phyloP scores from a whole-genome alignment of 2,113 vertebrate genomes.

The Rafetus swinhoei region DNA sequence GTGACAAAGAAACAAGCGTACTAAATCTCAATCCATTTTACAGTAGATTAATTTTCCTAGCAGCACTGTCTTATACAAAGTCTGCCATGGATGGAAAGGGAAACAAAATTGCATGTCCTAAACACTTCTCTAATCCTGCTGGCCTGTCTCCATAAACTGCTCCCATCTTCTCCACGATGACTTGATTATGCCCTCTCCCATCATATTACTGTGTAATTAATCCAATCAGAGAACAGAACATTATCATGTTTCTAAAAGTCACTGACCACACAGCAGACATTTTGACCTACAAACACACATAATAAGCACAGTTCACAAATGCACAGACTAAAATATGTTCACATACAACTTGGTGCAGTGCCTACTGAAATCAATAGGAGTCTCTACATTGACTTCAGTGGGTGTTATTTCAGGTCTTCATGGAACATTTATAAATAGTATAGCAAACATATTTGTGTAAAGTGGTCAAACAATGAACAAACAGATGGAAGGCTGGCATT shows the following conservation, averaged over 20 bases:
- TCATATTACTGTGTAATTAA: neutral
- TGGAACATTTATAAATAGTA: rapidly evolving
- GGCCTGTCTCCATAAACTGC: neutral
- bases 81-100: neutral
- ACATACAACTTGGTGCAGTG: rapidly evolving
- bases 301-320: neutral
- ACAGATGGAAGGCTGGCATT: rapidly evolving
- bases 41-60: neutral
- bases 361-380: neutral
- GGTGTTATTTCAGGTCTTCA: rapidly evolving
- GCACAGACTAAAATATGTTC: neutral
- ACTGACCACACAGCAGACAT: neutral
- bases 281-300: neutral
- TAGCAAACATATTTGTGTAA: neutral
- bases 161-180: neutral
- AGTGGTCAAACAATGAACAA: rapidly evolving
- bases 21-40: neutral
- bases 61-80: neutral
- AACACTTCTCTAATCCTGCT: neutral
- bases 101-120: neutral
- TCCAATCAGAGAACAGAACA: neutral
- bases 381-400: neutral
- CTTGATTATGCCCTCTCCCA: neutral
- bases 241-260: rapidly evolving
- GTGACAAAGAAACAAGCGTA: neutral